Conservation (phyloP, 2,888 invertebrate genomes). For the Scaeva pyrastri region DNA sequence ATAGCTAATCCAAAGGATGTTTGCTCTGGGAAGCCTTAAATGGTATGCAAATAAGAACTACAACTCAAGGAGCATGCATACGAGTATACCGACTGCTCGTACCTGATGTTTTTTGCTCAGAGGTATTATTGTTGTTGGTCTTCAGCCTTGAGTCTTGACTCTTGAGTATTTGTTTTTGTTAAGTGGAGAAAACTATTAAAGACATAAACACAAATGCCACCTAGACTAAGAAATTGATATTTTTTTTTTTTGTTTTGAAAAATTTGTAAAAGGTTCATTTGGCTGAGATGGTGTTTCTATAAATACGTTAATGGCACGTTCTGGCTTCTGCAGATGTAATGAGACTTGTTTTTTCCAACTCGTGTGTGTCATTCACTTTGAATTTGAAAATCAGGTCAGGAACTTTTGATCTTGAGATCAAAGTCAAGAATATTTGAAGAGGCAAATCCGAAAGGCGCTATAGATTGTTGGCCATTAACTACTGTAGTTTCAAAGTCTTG, state of each 20-base stretch:
- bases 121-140: background rate
- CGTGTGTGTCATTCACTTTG: background rate
- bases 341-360: constrained; percentile 25
- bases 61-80: constrained; percentile 19
- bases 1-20: constrained; percentile 67
- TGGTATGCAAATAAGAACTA: constrained; percentile 59
- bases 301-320: constrained; percentile 56
- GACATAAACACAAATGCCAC: background rate
- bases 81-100: background rate
- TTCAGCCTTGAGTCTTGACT: background rate
- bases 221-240: background rate
- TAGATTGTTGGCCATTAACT: no score
- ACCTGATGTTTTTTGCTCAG: background rate
- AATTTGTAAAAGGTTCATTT: no score
- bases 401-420: constrained; percentile 2
- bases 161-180: constrained; percentile 49
- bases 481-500: no score
- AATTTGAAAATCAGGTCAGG: constrained; percentile 31
- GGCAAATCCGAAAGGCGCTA: background rate
- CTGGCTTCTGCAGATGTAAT: constrained; percentile 40
- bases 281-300: background rate
- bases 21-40: constrained; percentile 50
- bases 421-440: background rate
- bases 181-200: constrained; percentile 31
- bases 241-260: no score